Evolutionary conservation across 2,888 invertebrate species (phyloP).

Genomic region (Macrophya annulata): DNA sequence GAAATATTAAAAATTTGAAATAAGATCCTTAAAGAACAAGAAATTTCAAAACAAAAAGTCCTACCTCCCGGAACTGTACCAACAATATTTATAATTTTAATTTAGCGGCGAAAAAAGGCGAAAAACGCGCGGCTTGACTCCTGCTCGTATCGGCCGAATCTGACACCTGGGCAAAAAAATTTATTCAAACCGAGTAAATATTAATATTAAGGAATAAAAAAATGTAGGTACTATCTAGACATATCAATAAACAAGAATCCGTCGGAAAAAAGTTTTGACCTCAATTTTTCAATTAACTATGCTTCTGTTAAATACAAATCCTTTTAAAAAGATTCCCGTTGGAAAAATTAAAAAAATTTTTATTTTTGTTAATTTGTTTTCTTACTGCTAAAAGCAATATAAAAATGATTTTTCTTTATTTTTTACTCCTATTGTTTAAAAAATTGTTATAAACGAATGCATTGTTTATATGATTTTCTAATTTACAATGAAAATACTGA

Average conservation of each 20-base stretch:
- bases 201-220: not conserved
- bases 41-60: conserved; percentile 1
- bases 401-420: too few species aligned
- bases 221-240: not conserved
- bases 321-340: too few species aligned
- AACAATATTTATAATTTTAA: conserved; percentile 13
- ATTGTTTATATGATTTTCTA: too few species aligned
- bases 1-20: not conserved
- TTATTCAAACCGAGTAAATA: conserved; percentile 5
- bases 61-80: not conserved
- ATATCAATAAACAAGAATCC: conserved; percentile 16
- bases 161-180: not conserved
- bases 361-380: too few species aligned
- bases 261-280: not conserved
- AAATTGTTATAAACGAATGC: too few species aligned
- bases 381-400: too few species aligned
- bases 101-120: not conserved
- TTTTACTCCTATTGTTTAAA: too few species aligned
- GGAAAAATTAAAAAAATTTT: too few species aligned
- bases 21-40: conserved; percentile 12
- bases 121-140: not conserved
- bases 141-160: not conserved
- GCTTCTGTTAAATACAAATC: too few species aligned
- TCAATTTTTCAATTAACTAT: not conserved
- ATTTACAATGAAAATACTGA: too few species aligned